Conservation (phyloP, 2,113 vertebrate species). For the Ploceus nigricollis region DNA sequence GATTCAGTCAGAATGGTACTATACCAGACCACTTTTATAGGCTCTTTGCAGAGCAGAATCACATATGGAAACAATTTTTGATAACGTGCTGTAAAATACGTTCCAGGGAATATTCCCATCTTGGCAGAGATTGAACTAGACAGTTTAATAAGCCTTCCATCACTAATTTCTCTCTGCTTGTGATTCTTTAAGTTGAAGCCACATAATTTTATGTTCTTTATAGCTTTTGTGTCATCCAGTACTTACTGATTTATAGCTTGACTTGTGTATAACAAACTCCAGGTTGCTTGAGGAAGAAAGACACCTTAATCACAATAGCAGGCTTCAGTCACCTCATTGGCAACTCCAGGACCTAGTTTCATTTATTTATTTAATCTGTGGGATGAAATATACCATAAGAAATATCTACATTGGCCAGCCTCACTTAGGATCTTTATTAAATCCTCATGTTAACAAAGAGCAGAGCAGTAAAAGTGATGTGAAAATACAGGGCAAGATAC, state of each 20-base stretch:
- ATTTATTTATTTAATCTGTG: not conserved
- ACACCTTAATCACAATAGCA: not conserved
- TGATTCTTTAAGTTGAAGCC: not conserved
- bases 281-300: not conserved
- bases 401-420: not conserved
- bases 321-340: not conserved
- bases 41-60: not conserved
- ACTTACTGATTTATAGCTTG: not conserved
- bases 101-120: not conserved
- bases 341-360: not conserved
- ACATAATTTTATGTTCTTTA: not conserved
- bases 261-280: not conserved
- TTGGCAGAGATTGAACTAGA: slow-evolving; percentile 9
- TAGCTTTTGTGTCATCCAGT: not conserved
- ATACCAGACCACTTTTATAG: not conserved
- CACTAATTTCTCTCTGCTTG: not conserved
- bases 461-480: not conserved
- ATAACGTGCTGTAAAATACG: not conserved
- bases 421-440: not conserved
- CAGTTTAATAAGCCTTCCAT: slow-evolving; percentile 11
- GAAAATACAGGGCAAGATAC: not conserved
- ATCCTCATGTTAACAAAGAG: not conserved
- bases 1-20: not conserved
- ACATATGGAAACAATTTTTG: not conserved
- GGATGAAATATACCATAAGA: not conserved